Base-by-base conservation (phyloP, 2,797 vertebrate species). In the Ispidina picta region DNA sequence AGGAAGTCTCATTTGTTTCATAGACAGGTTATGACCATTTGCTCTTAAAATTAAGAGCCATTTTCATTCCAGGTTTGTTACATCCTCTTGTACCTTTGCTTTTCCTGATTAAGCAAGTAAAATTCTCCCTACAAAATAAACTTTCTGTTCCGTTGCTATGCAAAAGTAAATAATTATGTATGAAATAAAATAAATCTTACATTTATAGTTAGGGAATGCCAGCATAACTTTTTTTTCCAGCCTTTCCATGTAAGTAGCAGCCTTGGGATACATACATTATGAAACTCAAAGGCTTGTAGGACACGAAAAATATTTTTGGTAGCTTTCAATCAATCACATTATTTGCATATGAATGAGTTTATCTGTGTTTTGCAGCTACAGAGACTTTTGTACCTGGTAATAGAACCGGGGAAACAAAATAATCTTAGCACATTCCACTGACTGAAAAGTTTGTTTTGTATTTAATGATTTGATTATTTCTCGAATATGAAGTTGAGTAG, bases 21-120 rank as follows among this genome's bases (percentile, higher is more conserved):
- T 14, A 17, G 35, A 23, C 21, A 52, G 14, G 26, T 87, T 94
- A 28, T 54, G 29, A 90, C 15, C 60, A 31, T 76, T 88, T 92
- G 31, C 22, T 70, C 5, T 33, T 52, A 37, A 2, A 93, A 62
- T 55, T 51, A 91, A 66, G 43, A 69, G 55, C 6, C 4, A 0
- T 76, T 93, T 95, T 94, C 64, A 64, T 79, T 92, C 71, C 68
- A 63, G 86, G 63, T 80, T 92, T 85, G 18, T 58, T 70, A 82
- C 41, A 48, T 92, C 83, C 78, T 82, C 44, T 79, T 70, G n/a
- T 73, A 86, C 72, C 56, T 91, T 91, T 65, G n/a, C 49, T 89
- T 85, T 77, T 69, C 48, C 35, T 70, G 28, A 39, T 52, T 17
- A 76, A 84, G 78, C n/a, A 79, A 92, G 60, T 20, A 58, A 84